Conservation (phyloP, 2,113 vertebrate genomes). For the Peromyscus leucopus region DNA sequence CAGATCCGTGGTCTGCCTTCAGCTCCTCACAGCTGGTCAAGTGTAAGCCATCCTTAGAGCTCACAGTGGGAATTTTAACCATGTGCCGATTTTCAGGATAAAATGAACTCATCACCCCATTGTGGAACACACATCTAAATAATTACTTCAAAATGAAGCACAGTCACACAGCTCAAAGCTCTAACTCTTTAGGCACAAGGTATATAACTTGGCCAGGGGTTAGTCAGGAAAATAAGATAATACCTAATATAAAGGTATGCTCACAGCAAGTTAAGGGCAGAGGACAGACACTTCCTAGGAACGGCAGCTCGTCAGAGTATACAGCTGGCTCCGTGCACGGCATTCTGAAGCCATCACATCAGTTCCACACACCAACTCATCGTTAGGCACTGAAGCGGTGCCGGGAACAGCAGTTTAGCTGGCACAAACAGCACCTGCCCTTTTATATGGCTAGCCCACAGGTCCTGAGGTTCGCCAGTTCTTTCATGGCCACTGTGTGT, state of each 20-base stretch:
- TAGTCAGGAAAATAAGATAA: slow-evolving; percentile 9
- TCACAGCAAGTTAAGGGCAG: not conserved
- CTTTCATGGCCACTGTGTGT: not conserved
- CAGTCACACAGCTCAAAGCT: not conserved
- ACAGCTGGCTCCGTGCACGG: not conserved
- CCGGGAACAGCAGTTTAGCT: not conserved
- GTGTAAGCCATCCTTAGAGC: not conserved
- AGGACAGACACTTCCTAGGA: not conserved
- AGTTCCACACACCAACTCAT: not conserved
- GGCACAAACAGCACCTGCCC: not conserved
- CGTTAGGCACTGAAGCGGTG: not conserved
- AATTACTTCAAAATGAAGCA: not conserved
- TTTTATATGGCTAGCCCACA: not conserved
- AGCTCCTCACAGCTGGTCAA: not conserved
- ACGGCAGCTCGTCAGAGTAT: not conserved
- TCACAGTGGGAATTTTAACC: not conserved
- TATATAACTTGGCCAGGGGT: not conserved
- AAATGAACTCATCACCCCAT: not conserved
- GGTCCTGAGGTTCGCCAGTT: not conserved
- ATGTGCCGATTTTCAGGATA: not conserved
- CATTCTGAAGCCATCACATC: not conserved
- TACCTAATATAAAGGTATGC: not conserved
- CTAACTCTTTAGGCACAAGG: not conserved
- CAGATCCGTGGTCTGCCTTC: not conserved
- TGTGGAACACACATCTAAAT: not conserved